Percentiles rank a stretch among this genome's conserved stretches.
These are phyloP conservation scores for Oncorhynchus nerka DNA, from an alignment of 2,113 vertebrate genomes.

Conservation along the genomic window DNA sequence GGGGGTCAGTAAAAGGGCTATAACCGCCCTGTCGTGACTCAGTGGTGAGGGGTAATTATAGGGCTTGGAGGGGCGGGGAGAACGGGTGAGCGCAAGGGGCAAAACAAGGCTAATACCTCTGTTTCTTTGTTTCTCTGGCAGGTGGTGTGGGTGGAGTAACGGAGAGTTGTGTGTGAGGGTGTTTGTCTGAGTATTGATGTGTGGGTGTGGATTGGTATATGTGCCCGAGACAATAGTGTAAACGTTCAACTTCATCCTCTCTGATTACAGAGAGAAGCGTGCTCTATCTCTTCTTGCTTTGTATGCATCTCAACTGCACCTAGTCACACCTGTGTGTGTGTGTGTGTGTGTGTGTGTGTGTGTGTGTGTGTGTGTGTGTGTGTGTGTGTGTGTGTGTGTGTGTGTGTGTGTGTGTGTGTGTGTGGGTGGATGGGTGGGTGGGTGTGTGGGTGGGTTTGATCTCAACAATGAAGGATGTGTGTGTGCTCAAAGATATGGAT, in stretches of 20 bases:
- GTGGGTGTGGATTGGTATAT: constrained; percentile 16
- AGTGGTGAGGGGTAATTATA: too few relatives aligned
- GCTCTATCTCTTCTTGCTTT: constrained; percentile 49
- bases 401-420: neutral
- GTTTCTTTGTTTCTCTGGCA: too few relatives aligned
- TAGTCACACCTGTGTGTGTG: constrained; percentile 38
- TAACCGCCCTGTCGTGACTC: too few relatives aligned
- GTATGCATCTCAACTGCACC: constrained; percentile 40
- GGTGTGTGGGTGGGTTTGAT: too few relatives aligned
- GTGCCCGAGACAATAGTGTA: constrained; percentile 18
- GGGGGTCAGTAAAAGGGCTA: too few relatives aligned
- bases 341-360: neutral
- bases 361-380: constrained; percentile 16
- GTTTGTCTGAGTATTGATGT: neutral
- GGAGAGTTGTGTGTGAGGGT: neutral
- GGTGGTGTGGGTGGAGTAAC: neutral
- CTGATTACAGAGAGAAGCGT: constrained; percentile 37
- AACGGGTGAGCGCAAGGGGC: too few relatives aligned
- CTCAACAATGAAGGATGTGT: too few relatives aligned
- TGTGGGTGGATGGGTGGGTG: too few relatives aligned
- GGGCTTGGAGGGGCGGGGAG: too few relatives aligned
- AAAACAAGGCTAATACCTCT: too few relatives aligned
- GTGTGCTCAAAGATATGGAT: too few relatives aligned
- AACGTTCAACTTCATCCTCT: constrained; percentile 40
- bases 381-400: neutral